phyloP scores from a whole-genome alignment of 2,888 invertebrate genomes.

The Spilarctia lutea region DNA sequence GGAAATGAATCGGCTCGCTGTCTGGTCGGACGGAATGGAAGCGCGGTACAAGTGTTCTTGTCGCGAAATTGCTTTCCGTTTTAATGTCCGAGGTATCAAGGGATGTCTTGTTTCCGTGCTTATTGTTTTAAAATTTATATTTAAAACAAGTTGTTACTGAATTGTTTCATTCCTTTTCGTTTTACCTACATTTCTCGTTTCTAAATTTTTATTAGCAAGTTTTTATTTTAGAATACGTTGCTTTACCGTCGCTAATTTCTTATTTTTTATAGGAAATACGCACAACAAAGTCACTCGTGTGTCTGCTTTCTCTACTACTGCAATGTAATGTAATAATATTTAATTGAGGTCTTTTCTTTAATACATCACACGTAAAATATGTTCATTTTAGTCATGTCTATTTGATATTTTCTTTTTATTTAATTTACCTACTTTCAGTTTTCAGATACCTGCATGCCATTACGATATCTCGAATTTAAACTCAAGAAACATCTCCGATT shows the following conservation, averaged over 20 bases:
- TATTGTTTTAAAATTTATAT: conserved; percentile 60
- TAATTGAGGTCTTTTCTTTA: neutral
- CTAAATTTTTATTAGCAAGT: conserved; percentile 37
- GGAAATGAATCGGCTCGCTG: conserved; percentile 79
- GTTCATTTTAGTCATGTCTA: neutral
- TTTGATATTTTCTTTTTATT: conserved; percentile 14
- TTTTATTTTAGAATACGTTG: conserved; percentile 6
- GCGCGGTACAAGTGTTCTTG: conserved; percentile 72
- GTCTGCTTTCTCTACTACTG: neutral
- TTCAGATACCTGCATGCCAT: conserved; percentile 39
- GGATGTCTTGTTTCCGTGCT: conserved; percentile 64
- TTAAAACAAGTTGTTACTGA: conserved; percentile 56
- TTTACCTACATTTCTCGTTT: conserved; percentile 26
- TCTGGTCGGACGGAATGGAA: conserved; percentile 70
- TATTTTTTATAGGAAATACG: neutral
- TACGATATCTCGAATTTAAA: conserved; percentile 15
- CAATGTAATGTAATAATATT: too few species aligned
- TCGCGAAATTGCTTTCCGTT: conserved; percentile 77
- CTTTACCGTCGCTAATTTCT: conserved; percentile 6
- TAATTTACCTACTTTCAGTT: conserved; percentile 31
- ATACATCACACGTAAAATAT: neutral
- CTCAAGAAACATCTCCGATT: neutral
- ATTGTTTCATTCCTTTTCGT: conserved; percentile 43
- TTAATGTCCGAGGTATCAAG: conserved; percentile 71
- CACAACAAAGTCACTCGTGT: neutral